Percentiles rank a stretch among this genome's conserved stretches.
Conservation (phyloP, 2,797 vertebrate genomes). For the Gymnoscopelus braueri region DNA sequence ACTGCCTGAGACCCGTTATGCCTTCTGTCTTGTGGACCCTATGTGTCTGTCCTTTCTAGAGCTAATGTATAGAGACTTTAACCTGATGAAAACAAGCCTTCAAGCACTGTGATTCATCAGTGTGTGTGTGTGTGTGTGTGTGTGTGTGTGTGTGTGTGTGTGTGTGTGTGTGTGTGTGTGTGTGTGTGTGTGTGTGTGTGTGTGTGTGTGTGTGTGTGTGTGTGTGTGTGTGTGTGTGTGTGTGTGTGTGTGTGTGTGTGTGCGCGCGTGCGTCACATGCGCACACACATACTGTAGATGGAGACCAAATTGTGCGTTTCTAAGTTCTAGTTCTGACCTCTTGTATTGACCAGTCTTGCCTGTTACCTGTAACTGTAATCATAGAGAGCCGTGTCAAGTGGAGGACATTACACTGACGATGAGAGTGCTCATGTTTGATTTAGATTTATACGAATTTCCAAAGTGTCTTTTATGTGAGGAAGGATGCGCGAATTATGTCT, state of each 20-base stretch:
- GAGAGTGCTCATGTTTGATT: conserved; percentile 8
- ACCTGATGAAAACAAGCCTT: conserved; percentile 57
- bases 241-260: conserved; percentile 1
- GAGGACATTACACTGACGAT: conserved; percentile 12
- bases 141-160: conserved; percentile 7
- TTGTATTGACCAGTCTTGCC: conserved; percentile 63
- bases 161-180: conserved; percentile 2
- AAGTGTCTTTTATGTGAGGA: conserved; percentile 25
- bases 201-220: conserved; percentile 1
- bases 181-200: conserved; percentile 8
- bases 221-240: conserved; percentile 10
- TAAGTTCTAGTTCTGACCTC: conserved; percentile 59
- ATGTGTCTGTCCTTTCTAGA: conserved; percentile 19
- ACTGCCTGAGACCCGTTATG: conserved; percentile 79
- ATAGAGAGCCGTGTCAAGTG: conserved; percentile 58
- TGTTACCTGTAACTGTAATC: conserved; percentile 64
- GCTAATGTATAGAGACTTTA: conserved; percentile 38
- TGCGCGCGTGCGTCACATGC: too few relatives aligned
- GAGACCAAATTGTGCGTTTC: conserved; percentile 24
- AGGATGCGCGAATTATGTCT: conserved; percentile 3
- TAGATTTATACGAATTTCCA: conserved; percentile 24
- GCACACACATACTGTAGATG: too few relatives aligned
- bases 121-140: conserved; percentile 3
- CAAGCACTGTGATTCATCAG: conserved; percentile 57
- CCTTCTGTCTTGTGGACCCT: conserved; percentile 74